phyloP scores from a whole-genome alignment of 2,888 invertebrate genomes.

The Tachystola acroxantha region DNA sequence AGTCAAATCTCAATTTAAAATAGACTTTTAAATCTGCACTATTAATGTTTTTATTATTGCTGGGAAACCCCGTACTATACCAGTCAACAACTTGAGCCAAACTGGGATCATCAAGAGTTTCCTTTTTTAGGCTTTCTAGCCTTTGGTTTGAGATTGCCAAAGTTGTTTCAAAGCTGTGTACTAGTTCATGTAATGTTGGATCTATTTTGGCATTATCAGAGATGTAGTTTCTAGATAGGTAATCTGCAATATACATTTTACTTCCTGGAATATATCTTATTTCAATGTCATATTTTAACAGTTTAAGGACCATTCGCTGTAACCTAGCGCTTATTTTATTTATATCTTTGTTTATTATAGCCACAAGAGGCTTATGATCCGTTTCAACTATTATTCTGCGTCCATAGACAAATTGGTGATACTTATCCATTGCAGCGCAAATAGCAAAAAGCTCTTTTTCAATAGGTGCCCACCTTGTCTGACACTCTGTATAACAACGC shows the following conservation, averaged over 20 bases:
- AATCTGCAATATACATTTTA: conserved; percentile 18
- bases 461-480: conserved; percentile 19
- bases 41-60: too few species aligned
- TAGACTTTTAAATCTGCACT: too few species aligned
- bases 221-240: neutral
- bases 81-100: too few species aligned
- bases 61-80: too few species aligned
- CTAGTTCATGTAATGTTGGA: neutral
- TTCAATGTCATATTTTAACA: conserved; percentile 18
- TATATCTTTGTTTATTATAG: conserved; percentile 19
- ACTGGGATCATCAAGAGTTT: too few species aligned
- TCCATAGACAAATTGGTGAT: conserved; percentile 20
- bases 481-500: conserved; percentile 21
- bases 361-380: conserved; percentile 19
- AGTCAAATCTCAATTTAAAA: too few species aligned
- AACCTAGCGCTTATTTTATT: conserved; percentile 15
- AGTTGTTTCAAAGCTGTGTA: neutral
- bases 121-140: too few species aligned
- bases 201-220: neutral
- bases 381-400: conserved; percentile 13
- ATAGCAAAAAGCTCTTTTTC: conserved; percentile 21
- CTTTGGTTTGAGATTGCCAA: too few species aligned
- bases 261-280: conserved; percentile 17
- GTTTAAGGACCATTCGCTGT: conserved; percentile 22
- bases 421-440: conserved; percentile 14